Evolutionary conservation across 1,140 invertebrate species (phyloP), one percentile per base, ranked within the genome.

Genomic region (Drosophila pseudoobscura): DNA sequence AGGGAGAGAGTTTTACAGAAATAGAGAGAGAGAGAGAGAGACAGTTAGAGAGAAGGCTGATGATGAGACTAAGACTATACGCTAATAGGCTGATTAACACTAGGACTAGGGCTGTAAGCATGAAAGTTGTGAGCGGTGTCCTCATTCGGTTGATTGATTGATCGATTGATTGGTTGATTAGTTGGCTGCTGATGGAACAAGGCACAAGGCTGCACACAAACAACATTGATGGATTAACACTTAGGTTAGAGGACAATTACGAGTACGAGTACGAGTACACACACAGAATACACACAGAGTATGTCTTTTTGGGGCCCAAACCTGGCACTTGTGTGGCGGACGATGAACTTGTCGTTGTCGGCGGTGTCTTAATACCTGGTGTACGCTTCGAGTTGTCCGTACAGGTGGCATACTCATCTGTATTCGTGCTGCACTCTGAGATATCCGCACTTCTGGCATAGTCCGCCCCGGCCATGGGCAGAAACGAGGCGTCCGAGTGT

Each of bases 321-420:
- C 91, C 91, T 92, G 91, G 90, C 87, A 92, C 87, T 89, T 91
- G 91, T 79, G 91, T 91, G 31, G 89, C 85, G 59, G 91, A 91
- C 89, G 91, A 91, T 66, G 90, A 91, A 83, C 90, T 91, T 77
- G 87, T 85, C 73, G 91, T 90, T 31, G 90, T 91, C 66, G 88
- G 82, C 77, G 91, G 85, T 58, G 91, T 90, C 89, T 90, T 91
- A 78, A 92, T 92, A 91, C 91, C 91, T 91, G 88, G 89, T 58
- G 94, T 95, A 64, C 94, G 95, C 73, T 95, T 96, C 31, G 96
- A 96, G 91, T 95, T 96, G 89, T 96, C 96, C 47, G 91, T 92
- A 56, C 91, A 92, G 82, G 97, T 97, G 65, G 96, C 95, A 91
- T 97, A 97, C 89, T 97, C 96, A 88, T 97, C 96, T 24, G 96